Base-by-base conservation (phyloP, 2,888 invertebrate genomes). In the Callyntrura sp. region DNA sequence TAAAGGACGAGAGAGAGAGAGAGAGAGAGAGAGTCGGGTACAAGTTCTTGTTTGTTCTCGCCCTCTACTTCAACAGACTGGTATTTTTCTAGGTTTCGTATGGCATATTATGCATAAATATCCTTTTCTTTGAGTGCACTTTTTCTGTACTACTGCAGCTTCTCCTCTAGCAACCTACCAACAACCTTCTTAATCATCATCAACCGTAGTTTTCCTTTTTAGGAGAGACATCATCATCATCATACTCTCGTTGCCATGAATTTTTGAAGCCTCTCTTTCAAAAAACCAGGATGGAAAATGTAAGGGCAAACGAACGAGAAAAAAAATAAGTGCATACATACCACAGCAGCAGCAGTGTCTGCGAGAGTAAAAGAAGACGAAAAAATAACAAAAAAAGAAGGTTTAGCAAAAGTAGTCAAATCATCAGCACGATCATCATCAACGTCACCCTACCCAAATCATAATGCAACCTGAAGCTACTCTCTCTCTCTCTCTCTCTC, bases 251-350 rank as follows among this genome's bases (percentile, higher is more conserved):
- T 12, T 14, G 68, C 20, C 25, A 25, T 20, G 55, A 79, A 60
- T 79, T 48, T n/a, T 76, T 76, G n/a, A 76, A 83, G 55, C 85
- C 23, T 73, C 23, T 73, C 85, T 57, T 85, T 73, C 43, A 43
- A 84, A 85, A 85, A 85, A 76, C 85, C 85, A 78, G 85, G 85
- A 60, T 85, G 62, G 76, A 78, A 85, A 83, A 79, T 60, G 65
- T 55, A 11, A 60, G 79, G 79, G 43, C 79, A 57, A 76, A 76
- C 73, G 60, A 23, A 68, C 68, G 84, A 84, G 73, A 85, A 55
- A 84, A 57, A 62, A 35, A 35, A 79, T 17, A 73, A 76, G 51
- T 73, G 73, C 48, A 20, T 73, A 8, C 17, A 43, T 11, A 11
- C 62, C 14, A 2, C 1, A 62, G 25, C 25, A 62, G 6, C 76